Evolutionary conservation across 1,140 invertebrate genomes (phyloP), one percentile per base, ranked within the genome.

Genomic region (Belonocnema kinseyi): DNA sequence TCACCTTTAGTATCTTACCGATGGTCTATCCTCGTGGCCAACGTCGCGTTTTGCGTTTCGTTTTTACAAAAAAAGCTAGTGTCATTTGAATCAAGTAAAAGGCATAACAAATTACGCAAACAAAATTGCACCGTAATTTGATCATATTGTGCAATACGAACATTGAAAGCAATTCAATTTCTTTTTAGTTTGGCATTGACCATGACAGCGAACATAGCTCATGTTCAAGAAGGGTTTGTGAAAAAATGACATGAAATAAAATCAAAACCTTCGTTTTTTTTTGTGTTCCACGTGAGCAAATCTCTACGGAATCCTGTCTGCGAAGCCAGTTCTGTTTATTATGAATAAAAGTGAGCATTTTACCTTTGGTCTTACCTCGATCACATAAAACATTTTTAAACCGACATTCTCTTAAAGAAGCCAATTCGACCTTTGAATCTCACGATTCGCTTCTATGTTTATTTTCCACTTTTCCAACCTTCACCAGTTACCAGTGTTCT

Each of bases 1-100:
- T 91, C 89, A 82, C 40, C 82, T 79, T 85, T 82, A 90, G 86
- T 88, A 77, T 73, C 74, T 84, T 80, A 75, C 85, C 79, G 80
- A 80, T 85, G 85, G 85, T 88, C 82, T 74, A 78, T 76, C 84
- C 71, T 77, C 77, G 81, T 84, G 78, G 21, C 81, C 83, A 82
- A 77, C 52, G 79, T 76, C 83, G 74, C 74, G 85, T 77, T 88
- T 77, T 76, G 83, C 70, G 70, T 84, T 82, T 75, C 73, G 76
- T 79, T 80, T 66, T 33, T 5, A 33, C 26, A 33, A 5, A 33
- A 33, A 33, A 33, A 33, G 26, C 26, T 33, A 33, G 26, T 33
- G 2, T 33, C 26, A 33, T 33, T 33, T 33, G 26, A 33, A 33
- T 4, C 2, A 3, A 33, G 5, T 2, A 33, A 33, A 33, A 3